Evolutionary conservation across 2,797 vertebrate species (phyloP), one percentile per base, ranked within the genome.

Genomic region (Fundulus diaphanus): DNA sequence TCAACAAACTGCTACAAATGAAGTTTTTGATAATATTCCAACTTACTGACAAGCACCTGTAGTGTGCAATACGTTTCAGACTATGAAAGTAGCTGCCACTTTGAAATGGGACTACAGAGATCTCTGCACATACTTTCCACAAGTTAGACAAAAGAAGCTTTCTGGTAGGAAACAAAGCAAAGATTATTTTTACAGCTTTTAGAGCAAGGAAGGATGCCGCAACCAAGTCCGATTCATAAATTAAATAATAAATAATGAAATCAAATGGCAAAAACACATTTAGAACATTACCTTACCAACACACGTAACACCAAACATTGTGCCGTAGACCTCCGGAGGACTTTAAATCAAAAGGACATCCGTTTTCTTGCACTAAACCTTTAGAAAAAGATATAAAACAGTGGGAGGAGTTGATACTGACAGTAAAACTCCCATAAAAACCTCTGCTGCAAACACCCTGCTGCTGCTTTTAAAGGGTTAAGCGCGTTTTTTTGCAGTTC

Each of bases 51-150:
- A 66, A 27, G n/a, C 24, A 44, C 5, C 24, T 44, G 63, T 27
- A 44, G 42, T 52, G 67, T 20, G 56, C 15, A 9, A 22, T 0
- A 13, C 72, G 72, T n/a, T 65, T 69, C n/a, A 27, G 70, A 71
- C 68, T 63, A 81, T 81, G 72, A 89, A 87, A 87, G 69, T 91
- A 94, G 92, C 93, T 94, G 92, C 92, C 92, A 65, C 81, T 82
- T 84, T 73, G 57, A 91, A 74, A 79, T 65, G 51, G 71, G 71
- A 57, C 69, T 72, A 42, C 51, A 83, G 70, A 79, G 72, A 75
- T 51, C 5, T 22, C 48, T 57, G 73, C 31, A 77, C 70, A 70
- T 75, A 68, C 51, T 3, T 48, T 76, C 40, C 20, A 73, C 73
- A 71, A 74, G 68, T 74, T 61, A 68, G 37, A 56, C 18, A 69